phyloP scores from a whole-genome alignment of 2,113 vertebrate genomes.

The Cairina moschata region DNA sequence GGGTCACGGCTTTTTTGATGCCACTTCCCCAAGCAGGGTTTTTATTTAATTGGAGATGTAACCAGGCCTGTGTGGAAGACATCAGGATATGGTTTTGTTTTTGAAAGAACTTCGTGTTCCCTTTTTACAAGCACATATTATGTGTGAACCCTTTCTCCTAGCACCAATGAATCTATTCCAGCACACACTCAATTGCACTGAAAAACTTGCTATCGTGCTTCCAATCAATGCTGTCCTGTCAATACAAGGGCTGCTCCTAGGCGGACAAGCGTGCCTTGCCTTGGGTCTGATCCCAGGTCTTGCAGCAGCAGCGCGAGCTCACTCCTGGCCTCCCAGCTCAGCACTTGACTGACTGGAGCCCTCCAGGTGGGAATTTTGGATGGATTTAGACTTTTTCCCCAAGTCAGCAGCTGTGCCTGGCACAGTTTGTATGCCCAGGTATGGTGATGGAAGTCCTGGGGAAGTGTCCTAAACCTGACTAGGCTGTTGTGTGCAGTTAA shows the following conservation, averaged over 20 bases:
- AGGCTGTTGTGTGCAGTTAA: not conserved
- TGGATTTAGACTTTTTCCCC: not conserved
- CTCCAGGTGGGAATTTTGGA: not conserved
- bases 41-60: not conserved
- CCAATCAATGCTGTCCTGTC: not conserved
- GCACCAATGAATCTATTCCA: not conserved
- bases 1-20: not conserved
- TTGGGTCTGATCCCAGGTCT: not conserved
- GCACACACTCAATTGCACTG: not conserved
- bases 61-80: not conserved
- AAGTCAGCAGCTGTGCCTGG: not conserved
- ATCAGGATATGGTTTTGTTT: not conserved
- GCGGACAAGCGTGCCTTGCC: not conserved
- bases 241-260: not conserved
- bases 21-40: not conserved
- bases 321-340: not conserved
- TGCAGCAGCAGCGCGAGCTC: not conserved
- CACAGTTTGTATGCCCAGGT: fast-evolving
- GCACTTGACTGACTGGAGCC: not conserved
- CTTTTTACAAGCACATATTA: not conserved
- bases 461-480: not conserved
- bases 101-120: not conserved
- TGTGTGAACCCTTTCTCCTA: not conserved
- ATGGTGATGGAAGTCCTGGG: not conserved
- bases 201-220: not conserved